Evolutionary conservation across 2,113 vertebrate species (phyloP).

Genomic region (Oreotrochilus melanogaster): DNA sequence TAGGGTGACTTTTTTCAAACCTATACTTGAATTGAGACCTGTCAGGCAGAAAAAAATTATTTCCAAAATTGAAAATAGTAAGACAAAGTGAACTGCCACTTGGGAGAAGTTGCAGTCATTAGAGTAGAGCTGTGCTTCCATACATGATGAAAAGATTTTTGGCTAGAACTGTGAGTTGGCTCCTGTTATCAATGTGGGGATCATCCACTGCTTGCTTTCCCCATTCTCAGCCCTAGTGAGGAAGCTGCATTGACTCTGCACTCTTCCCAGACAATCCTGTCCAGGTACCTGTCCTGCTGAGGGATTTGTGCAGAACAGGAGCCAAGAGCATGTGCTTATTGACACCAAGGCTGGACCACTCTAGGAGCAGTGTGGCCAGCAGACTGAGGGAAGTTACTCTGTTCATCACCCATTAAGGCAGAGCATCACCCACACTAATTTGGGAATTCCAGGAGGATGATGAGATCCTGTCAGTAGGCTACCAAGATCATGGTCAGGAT

Average conservation of each 20-base stretch:
- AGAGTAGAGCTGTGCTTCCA: neutral
- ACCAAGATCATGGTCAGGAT: neutral
- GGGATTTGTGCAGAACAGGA: neutral
- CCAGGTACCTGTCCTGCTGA: fast-evolving
- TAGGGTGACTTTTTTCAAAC: neutral
- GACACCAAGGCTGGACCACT: neutral
- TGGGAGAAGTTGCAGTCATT: neutral
- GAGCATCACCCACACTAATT: neutral
- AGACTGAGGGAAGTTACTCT: neutral
- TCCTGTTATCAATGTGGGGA: neutral
- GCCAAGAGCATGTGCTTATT: fast-evolving
- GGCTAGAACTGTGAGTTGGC: neutral
- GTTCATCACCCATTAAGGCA: neutral
- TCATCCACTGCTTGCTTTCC: neutral
- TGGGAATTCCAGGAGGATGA: neutral
- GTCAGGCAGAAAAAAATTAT: neutral
- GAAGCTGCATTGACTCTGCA: neutral
- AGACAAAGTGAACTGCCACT: neutral
- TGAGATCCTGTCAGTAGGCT: neutral
- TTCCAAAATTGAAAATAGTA: neutral
- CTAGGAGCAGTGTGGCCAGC: neutral
- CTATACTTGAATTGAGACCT: neutral
- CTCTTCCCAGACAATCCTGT: neutral
- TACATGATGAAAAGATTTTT: neutral
- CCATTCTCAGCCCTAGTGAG: neutral